Evolutionary conservation across 2,888 invertebrate species (phyloP).

Genomic region (Nezara viridula): DNA sequence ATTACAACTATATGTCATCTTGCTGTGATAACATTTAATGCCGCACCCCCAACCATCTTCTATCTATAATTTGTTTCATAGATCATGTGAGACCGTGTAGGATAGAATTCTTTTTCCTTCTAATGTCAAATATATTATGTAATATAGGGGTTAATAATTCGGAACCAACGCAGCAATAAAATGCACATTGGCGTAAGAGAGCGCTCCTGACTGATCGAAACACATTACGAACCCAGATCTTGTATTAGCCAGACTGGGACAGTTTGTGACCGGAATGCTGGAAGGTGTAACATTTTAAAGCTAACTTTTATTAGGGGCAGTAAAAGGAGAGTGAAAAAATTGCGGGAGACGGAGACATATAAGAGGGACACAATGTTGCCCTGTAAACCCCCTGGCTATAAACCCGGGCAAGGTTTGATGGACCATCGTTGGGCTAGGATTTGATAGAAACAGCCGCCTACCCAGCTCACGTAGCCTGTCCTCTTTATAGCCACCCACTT

Average conservation of each 20-base stretch:
- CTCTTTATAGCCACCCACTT: background rate
- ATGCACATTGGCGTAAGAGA: no score
- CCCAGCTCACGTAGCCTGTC: background rate
- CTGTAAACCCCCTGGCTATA: constrained; percentile 12
- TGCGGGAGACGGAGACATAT: constrained; percentile 42
- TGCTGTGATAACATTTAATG: no score
- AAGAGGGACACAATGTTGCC: constrained; percentile 42
- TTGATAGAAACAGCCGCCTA: constrained; percentile 25
- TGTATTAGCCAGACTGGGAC: constrained; percentile 41
- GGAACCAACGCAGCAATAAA: no score
- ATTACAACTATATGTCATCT: no score
- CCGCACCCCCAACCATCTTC: no score
- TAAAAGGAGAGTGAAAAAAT: constrained; percentile 49
- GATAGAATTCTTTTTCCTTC: no score
- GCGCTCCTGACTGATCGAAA: background rate
- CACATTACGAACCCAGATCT: background rate
- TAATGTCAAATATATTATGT: no score
- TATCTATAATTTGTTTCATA: no score
- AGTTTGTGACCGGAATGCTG: constrained; percentile 40
- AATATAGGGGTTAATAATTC: no score
- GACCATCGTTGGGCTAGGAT: constrained; percentile 37
- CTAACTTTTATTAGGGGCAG: constrained; percentile 42
- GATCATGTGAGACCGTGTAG: no score
- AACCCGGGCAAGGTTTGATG: constrained; percentile 36
- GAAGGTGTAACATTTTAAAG: constrained; percentile 48